These are phyloP conservation scores for Hemistola chrysoprasaria DNA, from an alignment of 2,888 invertebrate species.

Conservation along the genomic window DNA sequence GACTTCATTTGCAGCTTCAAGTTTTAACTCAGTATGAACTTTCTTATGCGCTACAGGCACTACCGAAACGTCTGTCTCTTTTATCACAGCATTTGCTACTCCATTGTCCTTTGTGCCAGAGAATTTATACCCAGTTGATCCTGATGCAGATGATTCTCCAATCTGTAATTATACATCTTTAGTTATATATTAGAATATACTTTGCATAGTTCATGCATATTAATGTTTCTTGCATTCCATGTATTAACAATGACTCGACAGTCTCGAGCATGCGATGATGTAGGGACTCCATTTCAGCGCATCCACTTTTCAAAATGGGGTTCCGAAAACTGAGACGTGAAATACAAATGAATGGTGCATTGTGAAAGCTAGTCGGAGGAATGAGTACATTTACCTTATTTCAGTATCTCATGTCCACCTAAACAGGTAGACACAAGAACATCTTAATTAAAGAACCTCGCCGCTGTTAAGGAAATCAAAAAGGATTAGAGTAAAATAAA, in stretches of 20 bases:
- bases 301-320: slow-evolving; percentile 25
- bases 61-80: slow-evolving; percentile 39
- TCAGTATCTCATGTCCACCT: slow-evolving; percentile 26
- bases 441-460: not conserved
- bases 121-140: slow-evolving; percentile 50
- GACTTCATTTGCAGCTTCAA: slow-evolving; percentile 54
- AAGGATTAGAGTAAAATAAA: not conserved
- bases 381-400: slow-evolving; percentile 44
- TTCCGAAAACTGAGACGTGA: slow-evolving; percentile 25
- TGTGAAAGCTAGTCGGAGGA: slow-evolving; percentile 40
- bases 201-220: not conserved
- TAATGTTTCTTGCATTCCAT: slow-evolving; percentile 4
- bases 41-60: slow-evolving; percentile 40
- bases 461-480: slow-evolving; percentile 5
- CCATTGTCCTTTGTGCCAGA: slow-evolving; percentile 50
- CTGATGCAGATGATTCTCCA: slow-evolving; percentile 48
- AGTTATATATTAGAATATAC: too few species aligned
- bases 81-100: slow-evolving; percentile 37
- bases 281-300: not conserved
- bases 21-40: slow-evolving; percentile 47
- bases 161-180: slow-evolving; percentile 43
- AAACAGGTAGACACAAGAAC: slow-evolving; percentile 25
- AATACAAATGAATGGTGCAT: slow-evolving; percentile 36
- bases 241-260: slow-evolving; percentile 3
- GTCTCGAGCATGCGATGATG: too few species aligned